Evolutionary conservation across 2,797 vertebrate species (phyloP).

Genomic region (Lepidocolaptes lacrymiger): DNA sequence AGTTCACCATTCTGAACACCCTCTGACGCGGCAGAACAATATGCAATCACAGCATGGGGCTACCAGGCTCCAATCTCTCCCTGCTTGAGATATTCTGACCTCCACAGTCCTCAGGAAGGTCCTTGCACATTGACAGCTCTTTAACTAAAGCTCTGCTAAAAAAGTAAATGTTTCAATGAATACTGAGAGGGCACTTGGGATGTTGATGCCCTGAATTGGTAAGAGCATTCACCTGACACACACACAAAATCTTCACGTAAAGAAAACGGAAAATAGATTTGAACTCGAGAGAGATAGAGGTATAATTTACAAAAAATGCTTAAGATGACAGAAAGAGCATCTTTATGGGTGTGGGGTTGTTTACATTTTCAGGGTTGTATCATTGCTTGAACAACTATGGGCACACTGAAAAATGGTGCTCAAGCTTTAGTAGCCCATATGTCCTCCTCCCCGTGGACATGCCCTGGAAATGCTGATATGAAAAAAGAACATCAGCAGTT

Average conservation of each 20-base stretch:
- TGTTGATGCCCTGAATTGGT: not conserved
- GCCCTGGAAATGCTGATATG: not conserved
- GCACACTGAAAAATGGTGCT: not conserved
- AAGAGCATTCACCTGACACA: not conserved
- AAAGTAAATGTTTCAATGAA: not conserved
- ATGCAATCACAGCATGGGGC: accelerated
- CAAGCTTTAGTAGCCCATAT: not conserved
- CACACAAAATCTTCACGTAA: not conserved
- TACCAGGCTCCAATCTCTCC: not conserved
- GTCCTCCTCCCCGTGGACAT: not conserved
- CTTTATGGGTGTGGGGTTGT: not conserved
- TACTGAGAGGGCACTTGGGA: not conserved
- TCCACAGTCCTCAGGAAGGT: not conserved
- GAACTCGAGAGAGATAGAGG: not conserved
- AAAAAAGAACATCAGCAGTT: conserved; percentile 19
- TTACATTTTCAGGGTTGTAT: not conserved
- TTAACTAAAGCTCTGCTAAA: not conserved
- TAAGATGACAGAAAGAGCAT: not conserved
- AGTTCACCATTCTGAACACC: not conserved
- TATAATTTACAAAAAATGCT: not conserved
- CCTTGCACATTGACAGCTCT: not conserved
- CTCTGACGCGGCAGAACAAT: not conserved
- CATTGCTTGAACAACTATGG: not conserved
- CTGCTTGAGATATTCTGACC: not conserved
- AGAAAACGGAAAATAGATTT: not conserved